phyloP scores from a whole-genome alignment of 1,140 invertebrate genomes.

The Lethrus apterus region DNA sequence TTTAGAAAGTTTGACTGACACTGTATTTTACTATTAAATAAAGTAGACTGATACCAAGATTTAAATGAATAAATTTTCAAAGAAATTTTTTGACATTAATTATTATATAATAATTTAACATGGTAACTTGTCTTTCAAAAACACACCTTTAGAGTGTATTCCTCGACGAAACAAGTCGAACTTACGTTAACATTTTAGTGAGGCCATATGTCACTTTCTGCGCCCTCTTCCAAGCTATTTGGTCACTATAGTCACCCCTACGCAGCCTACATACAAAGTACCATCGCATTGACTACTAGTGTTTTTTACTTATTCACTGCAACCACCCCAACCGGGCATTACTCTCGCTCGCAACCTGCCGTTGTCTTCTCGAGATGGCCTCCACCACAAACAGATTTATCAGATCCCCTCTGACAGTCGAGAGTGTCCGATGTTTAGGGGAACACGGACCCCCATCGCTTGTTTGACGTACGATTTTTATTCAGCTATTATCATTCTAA shows the following conservation, averaged over 20 bases:
- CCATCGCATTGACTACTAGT: slow-evolving; percentile 8
- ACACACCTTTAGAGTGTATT: no score
- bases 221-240: slow-evolving; percentile 4
- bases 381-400: slow-evolving; percentile 34
- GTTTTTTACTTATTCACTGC: slow-evolving; percentile 18
- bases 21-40: no score
- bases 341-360: slow-evolving; percentile 26
- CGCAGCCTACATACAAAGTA: slow-evolving; percentile 15
- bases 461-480: slow-evolving; percentile 32
- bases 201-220: slow-evolving; percentile 11
- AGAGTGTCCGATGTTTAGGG: slow-evolving; percentile 26
- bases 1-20: no score
- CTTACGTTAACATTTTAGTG: no score
- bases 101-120: no score
- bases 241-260: slow-evolving; percentile 14
- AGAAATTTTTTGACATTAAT: no score
- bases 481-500: slow-evolving; percentile 35
- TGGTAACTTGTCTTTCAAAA: no score
- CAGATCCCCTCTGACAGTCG: slow-evolving; percentile 29
- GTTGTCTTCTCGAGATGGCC: slow-evolving; percentile 27
- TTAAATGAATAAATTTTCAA: no score
- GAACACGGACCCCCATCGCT: slow-evolving; percentile 20
- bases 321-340: slow-evolving; percentile 15
- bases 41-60: no score
- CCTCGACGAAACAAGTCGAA: no score